Base-by-base conservation (phyloP, 2,113 vertebrate genomes). In the Pithys albifrons region DNA sequence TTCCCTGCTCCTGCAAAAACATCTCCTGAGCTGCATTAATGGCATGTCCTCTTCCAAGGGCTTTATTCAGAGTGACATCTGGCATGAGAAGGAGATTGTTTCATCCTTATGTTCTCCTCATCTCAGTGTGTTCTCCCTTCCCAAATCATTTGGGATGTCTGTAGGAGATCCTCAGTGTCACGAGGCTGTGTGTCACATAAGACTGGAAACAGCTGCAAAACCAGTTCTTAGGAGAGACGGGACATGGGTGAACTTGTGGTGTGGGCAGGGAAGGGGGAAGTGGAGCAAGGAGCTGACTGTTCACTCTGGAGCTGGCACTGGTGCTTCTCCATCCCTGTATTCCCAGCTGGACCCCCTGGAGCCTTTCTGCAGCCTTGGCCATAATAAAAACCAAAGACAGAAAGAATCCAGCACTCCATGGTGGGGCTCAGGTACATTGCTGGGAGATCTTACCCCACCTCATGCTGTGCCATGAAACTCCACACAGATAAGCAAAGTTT, bases 221-320 rank as follows among this genome's bases (percentile, higher is more conserved):
- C 7, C 10, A 29, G 14, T 5, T 57, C 19, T 17, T 3, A 5
- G 23, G 59, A 5, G 45, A 27, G 49, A 18, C 23, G 25, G 83
- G 71, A 5, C 15, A 4, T 3, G 13, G 33, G 6, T 5, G 8
- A 27, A 14, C 12, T 23, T 5, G 0, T 4, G 33, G 59, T 71
- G 64, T 15, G 61, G 70, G 31, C 43, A 55, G 66, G 9, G 41
- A 55, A 35, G 39, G 24, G 46, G 5, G 27, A 55, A 39, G 54
- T 29, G 35, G 41, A 58, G 37, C 61, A 14, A 2, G 7, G 55
- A 1, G 1, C 19, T 5, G 54, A 9, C 45, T 29, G 15, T 58
- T 13, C 25, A 0, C 24, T 31, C 43, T 79, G 61, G 67, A 69
- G 64, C 35, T 54, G 61, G 1, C 33, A 6, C 2, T 27, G 15